Base-by-base conservation (phyloP, 2,113 vertebrate genomes). In the Takifugu bimaculatus region DNA sequence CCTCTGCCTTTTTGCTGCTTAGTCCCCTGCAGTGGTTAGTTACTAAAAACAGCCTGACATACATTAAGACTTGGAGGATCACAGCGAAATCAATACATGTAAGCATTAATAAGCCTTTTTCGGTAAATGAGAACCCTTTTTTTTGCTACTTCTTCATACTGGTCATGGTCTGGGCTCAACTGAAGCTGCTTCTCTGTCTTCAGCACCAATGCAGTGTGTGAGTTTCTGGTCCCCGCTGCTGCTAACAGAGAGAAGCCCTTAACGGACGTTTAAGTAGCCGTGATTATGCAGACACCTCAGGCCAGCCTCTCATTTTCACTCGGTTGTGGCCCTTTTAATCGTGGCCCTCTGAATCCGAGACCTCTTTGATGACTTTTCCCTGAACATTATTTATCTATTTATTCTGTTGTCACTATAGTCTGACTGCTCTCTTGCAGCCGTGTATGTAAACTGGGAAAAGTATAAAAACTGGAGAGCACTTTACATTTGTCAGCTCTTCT, bases 191-290 rank as follows among this genome's bases (percentile, higher is more conserved):
- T 45, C 20, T 50, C 56, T 63, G 27, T 49, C 57, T 61, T 59
- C 62, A 60, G 49, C 59, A 29, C 29, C 47, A 26, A 45, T 26
- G 54, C 53, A 52, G 39, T 60, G 10, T 54, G n/a, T 77, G 63
- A 77, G 20, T 77, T 80, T 70, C 76, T 64, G 11, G 32, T 57
- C 58, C 27, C 47, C 43, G 45, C 47, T 48, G 32, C 59, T 49
- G 26, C 14, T 45, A 65, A 60, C 42, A 29, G 6, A 77, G 77
- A 82, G 79, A 77, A 60, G 58, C 65, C 61, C 53, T 10, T 35
- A 65, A 78, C 70, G 70, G 65, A n/a, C 28, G 1, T 78, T 81
- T 68, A 76, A 71, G 56, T 77, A 45, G 63, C 26, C 26, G 47
- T 43, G 53, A 71, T 81, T 75, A 70, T 77, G 58, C 72, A 65